Percentiles rank a stretch among this genome's conserved stretches.
phyloP scores from a whole-genome alignment of 2,113 vertebrate genomes.

The Podilymbus podiceps region DNA sequence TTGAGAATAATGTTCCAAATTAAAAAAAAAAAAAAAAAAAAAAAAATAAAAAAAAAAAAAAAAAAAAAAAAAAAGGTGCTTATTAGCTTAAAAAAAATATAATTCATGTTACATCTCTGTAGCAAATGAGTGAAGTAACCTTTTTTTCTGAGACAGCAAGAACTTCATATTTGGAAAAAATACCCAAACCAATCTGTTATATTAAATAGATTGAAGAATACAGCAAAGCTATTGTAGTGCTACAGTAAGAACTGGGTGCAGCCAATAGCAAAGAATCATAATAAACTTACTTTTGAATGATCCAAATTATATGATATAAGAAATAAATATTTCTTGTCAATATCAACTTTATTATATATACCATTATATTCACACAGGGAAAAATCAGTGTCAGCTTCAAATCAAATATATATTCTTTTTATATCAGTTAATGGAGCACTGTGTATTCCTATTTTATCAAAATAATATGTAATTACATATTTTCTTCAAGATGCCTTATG shows the following conservation, averaged over 20 bases:
- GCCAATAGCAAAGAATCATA: background rate
- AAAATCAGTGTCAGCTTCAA: background rate
- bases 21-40: background rate
- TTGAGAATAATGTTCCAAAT: background rate
- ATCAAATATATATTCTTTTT: background rate
- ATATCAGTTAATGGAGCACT: background rate
- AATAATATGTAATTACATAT: background rate
- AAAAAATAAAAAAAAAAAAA: background rate
- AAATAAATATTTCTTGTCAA: background rate
- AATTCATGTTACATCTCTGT: background rate
- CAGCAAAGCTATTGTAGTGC: background rate
- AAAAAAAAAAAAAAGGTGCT: rapidly evolving
- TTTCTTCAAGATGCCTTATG: background rate
- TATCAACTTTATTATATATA: background rate
- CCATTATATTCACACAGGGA: background rate
- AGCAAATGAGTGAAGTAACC: background rate
- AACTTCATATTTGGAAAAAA: background rate
- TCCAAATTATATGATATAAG: background rate
- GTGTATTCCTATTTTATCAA: background rate
- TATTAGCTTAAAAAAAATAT: background rate
- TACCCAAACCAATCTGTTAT: background rate
- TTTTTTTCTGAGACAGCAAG: background rate
- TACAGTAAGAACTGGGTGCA: background rate
- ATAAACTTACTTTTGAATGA: background rate
- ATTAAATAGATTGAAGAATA: background rate